phyloP scores from a whole-genome alignment of 2,113 vertebrate genomes.

The Pagrus major region DNA sequence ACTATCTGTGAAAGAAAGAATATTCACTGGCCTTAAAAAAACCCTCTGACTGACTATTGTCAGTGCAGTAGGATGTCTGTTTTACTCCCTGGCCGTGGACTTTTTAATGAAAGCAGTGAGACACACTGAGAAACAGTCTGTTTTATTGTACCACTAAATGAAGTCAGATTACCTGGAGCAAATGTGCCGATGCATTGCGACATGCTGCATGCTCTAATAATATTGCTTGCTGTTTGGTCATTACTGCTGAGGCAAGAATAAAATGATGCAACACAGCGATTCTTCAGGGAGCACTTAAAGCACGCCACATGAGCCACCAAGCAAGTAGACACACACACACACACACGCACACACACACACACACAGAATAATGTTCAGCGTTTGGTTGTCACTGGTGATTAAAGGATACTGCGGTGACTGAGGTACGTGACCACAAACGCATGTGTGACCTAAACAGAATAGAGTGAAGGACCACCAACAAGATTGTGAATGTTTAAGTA shows the following conservation, averaged over 20 bases:
- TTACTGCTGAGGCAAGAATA: conserved; percentile 45
- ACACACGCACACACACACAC: conserved; percentile 12
- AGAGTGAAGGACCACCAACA: not conserved
- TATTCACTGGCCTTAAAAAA: conserved; percentile 1
- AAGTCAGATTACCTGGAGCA: conserved; percentile 59
- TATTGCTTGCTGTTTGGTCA: conserved; percentile 44
- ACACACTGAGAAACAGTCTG: conserved; percentile 29
- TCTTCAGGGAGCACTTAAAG: conserved; percentile 43
- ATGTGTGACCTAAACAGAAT: not conserved
- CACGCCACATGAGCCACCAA: not conserved
- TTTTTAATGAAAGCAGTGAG: conserved; percentile 49
- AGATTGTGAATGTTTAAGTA: too few species aligned
- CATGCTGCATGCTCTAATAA: conserved; percentile 28
- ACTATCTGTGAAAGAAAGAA: not conserved
- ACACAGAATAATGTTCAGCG: not conserved
- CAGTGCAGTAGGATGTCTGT: conserved; percentile 2
- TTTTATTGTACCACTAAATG: conserved; percentile 48
- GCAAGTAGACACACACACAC: not conserved
- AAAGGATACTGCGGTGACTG: not conserved
- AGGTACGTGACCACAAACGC: not conserved
- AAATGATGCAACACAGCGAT: conserved; percentile 26
- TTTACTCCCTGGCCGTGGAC: not conserved
- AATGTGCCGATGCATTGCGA: conserved; percentile 30
- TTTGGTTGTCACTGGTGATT: not conserved
- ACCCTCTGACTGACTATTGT: not conserved